These are phyloP conservation scores for Hypanus sabinus DNA, from an alignment of 2,113 vertebrate species.

Conservation along the genomic window DNA sequence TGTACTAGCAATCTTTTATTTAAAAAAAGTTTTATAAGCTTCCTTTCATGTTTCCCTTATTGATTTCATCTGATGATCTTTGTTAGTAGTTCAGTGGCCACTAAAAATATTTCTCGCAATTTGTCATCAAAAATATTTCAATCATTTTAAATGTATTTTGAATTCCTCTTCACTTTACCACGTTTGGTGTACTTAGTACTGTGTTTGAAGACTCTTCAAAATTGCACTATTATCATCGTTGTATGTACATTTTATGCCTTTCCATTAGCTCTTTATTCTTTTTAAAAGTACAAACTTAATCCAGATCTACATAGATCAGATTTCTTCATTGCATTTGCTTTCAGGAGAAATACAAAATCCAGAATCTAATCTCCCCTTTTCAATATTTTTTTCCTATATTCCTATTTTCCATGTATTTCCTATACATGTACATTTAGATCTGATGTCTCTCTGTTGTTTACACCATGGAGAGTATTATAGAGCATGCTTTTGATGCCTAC, in stretches of 20 bases:
- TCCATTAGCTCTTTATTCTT: background rate
- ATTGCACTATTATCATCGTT: background rate
- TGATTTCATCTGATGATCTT: background rate
- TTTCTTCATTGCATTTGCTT: background rate
- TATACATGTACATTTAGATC: background rate
- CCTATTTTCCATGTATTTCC: too few species aligned
- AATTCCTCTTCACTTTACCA: background rate
- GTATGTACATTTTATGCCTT: background rate
- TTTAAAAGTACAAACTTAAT: background rate
- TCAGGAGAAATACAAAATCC: background rate
- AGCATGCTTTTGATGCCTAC: background rate
- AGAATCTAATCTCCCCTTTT: background rate
- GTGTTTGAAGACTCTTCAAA: background rate
- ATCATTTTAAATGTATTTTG: background rate
- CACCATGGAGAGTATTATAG: background rate
- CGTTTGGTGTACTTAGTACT: background rate
- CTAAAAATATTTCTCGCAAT: background rate
- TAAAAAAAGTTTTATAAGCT: background rate
- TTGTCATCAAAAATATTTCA: background rate
- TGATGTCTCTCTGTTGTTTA: background rate
- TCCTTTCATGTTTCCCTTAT: background rate
- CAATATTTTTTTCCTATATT: background rate
- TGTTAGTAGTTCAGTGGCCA: background rate
- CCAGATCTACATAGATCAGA: background rate
- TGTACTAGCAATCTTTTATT: background rate